Base-by-base conservation (phyloP, 2,888 invertebrate genomes). In the Acanthoscelides obtectus region DNA sequence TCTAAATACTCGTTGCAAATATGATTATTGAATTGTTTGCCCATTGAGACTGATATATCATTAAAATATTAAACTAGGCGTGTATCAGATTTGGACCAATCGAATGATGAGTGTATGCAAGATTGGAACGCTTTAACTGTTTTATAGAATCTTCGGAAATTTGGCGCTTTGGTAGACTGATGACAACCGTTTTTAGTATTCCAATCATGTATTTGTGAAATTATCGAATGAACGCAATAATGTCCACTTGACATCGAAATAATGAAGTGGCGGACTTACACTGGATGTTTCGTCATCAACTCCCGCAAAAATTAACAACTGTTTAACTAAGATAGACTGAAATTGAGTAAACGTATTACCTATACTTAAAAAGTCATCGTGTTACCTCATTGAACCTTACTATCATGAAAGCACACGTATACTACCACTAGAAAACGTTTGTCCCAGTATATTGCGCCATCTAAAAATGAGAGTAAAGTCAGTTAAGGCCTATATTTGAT, bases 41-140 rank as follows among this genome's bases (percentile, higher is more conserved):
- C 84, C 83, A 81, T 85, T 86, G 85, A 86, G 86, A 86, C 86
- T 86, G 86, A 86, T 84, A 76, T 83, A 81, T 81, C 80, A 77
- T 77, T 77, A 73, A 75, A 79, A 77, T 67, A 67, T 72, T 66
- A 66, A 66, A 8, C 20, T 66, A 66, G 66, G 20, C 66, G 5
- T 66, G 66, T 66, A 66, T 66, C 66, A 66, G 66, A 20, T 66
- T 20, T 5, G 66, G 66, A 66, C 66, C 66, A 66, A 66, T 66
- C 45, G 45, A 66, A 66, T 66, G 20, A 64, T 64, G 20, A 66
- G 20, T 66, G 66, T 66, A 45, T 45, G 45, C 45, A 45, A 45
- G 45, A 69, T 71, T 73, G 64, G 25, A 17, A 45, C 45, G 45
- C 45, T 45, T 45, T 45, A 45, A 45, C 5, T 17, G 6, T 45